Conservation (phyloP, 1,140 invertebrate genomes). For the Rhyzopertha dominica region DNA sequence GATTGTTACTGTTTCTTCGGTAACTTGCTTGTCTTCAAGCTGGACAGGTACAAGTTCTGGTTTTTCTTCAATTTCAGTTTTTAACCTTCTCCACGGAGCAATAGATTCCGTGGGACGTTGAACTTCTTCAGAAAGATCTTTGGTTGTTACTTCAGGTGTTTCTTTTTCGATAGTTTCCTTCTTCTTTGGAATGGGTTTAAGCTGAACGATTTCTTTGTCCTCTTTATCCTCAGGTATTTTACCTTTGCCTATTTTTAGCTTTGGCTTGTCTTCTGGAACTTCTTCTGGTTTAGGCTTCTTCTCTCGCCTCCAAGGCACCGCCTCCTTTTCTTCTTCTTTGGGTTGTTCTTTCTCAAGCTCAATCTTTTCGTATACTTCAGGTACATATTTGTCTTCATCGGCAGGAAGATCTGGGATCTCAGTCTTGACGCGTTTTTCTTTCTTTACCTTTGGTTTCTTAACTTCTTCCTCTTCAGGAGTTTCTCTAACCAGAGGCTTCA, state of each 20-base stretch:
- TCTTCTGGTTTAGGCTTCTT: constrained; percentile 34
- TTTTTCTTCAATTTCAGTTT: no score
- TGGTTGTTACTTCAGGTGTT: constrained; percentile 34
- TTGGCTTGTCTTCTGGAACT: constrained; percentile 27
- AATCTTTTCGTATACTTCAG: constrained; percentile 31
- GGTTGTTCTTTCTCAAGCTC: constrained; percentile 37
- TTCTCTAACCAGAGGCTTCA: constrained; percentile 33
- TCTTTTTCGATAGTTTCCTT: constrained; percentile 38
- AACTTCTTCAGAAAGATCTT: constrained; percentile 27
- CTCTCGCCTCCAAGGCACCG: constrained; percentile 34
- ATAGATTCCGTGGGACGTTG: constrained; percentile 35
- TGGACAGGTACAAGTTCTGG: constrained; percentile 33
- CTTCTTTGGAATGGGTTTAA: constrained; percentile 44
- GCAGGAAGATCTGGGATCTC: constrained; percentile 16
- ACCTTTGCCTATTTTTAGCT: constrained; percentile 40
- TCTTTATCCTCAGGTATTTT: constrained; percentile 41
- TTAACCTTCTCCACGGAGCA: constrained; percentile 35
- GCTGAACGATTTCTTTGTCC: constrained; percentile 38
- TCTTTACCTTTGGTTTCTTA: no score
- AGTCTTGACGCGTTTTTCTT: constrained; percentile 14
- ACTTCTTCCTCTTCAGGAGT: constrained; percentile 7
- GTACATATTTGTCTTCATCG: constrained; percentile 34
- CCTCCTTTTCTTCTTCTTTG: constrained; percentile 26
- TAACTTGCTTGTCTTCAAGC: constrained; percentile 33
- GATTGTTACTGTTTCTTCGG: constrained; percentile 31